phyloP scores from a whole-genome alignment of 2,888 invertebrate genomes.

The Drosophila monieri region DNA sequence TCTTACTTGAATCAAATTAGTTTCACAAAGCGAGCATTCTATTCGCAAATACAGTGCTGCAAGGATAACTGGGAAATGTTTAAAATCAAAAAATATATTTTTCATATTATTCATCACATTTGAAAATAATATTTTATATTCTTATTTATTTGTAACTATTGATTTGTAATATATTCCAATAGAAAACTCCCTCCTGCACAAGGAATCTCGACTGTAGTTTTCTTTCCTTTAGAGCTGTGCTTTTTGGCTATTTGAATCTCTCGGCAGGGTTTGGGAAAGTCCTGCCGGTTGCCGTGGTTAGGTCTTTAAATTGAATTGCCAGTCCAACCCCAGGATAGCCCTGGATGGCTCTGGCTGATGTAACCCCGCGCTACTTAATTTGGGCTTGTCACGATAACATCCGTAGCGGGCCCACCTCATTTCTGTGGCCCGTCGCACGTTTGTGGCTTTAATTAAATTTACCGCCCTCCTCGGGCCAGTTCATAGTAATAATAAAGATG shows the following conservation, averaged over 20 bases:
- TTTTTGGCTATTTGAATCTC: slow-evolving; percentile 22
- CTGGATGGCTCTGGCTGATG: slow-evolving; percentile 51
- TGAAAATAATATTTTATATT: background rate
- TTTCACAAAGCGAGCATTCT: slow-evolving; percentile 38
- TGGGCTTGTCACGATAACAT: slow-evolving; percentile 73
- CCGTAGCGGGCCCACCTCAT: slow-evolving; percentile 51
- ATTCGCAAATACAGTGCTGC: background rate
- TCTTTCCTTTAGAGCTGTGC: background rate
- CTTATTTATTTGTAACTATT: too few relatives aligned
- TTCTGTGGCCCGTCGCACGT: slow-evolving; percentile 45
- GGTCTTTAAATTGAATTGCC: slow-evolving; percentile 53
- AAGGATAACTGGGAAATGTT: too few relatives aligned
- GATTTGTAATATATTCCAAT: background rate
- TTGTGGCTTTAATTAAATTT: slow-evolving; percentile 73
- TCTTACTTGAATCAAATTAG: slow-evolving; percentile 60
- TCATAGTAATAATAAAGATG: slow-evolving; percentile 49
- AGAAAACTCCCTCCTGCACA: background rate
- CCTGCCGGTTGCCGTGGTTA: slow-evolving; percentile 41
- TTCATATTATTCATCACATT: too few relatives aligned
- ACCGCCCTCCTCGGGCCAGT: slow-evolving; percentile 28
- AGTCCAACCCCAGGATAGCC: slow-evolving; percentile 27
- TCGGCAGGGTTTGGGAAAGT: slow-evolving; percentile 11
- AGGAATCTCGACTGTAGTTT: background rate
- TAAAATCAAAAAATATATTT: too few relatives aligned
- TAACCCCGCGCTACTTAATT: slow-evolving; percentile 69